Conservation (phyloP, 2,113 vertebrate genomes). For the Oryzias melastigma region DNA sequence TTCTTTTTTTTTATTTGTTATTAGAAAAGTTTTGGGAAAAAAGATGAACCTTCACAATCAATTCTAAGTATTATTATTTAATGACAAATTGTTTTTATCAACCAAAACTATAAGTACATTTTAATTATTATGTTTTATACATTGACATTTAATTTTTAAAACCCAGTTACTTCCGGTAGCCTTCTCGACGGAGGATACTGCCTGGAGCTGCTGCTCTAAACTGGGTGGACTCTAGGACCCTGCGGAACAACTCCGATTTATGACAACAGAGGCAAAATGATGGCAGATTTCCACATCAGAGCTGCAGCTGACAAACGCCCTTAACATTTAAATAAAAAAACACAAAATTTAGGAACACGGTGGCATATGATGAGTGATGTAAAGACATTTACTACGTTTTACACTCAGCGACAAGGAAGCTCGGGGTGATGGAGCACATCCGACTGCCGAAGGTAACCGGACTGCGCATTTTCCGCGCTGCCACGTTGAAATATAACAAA, state of each 20-base stretch:
- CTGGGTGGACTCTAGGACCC: constrained; percentile 71
- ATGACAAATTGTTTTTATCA: no score
- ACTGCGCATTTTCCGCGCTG: constrained; percentile 27
- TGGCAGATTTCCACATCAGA: constrained; percentile 42
- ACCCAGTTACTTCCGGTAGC: no score
- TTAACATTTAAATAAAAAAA: background rate
- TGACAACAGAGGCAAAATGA: background rate
- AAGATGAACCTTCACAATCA: no score
- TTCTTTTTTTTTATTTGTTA: no score
- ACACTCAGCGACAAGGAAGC: constrained; percentile 6
- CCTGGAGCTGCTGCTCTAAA: background rate
- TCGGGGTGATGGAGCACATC: constrained; percentile 77
- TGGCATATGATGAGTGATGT: background rate
- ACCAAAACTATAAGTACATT: no score
- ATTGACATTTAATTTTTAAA: no score
- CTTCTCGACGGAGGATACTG: no score
- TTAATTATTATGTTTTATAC: no score
- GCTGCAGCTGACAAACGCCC: constrained; percentile 13
- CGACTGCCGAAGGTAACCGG: constrained; percentile 77
- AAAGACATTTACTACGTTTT: background rate
- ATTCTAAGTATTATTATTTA: no score
- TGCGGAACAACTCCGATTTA: constrained; percentile 2
- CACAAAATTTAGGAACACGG: background rate
- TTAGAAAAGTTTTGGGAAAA: no score
- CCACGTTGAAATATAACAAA: background rate